These are phyloP conservation scores for Myathropa florea DNA, from an alignment of 2,888 invertebrate genomes.

Conservation along the genomic window DNA sequence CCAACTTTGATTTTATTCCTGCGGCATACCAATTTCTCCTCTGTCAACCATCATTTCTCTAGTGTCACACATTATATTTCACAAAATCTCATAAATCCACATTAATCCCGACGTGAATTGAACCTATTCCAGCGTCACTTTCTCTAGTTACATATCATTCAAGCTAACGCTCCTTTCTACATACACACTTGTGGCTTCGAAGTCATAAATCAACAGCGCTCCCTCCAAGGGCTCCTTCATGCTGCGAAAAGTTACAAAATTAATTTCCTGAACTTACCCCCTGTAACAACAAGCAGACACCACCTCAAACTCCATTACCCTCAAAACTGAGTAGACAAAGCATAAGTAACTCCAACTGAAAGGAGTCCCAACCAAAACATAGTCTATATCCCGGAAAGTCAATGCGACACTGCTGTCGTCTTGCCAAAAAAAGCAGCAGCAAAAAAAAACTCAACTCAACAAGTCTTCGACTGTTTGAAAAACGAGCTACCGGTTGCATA, in stretches of 20 bases:
- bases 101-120: neutral
- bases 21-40: neutral
- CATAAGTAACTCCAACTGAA: constrained; percentile 13
- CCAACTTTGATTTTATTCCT: neutral
- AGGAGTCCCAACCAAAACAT: constrained; percentile 12
- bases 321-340: neutral
- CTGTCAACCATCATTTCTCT: neutral
- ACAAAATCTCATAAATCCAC: neutral
- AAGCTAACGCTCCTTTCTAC: neutral
- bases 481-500: constrained; percentile 55
- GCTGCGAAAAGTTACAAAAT: constrained; percentile 5
- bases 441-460: constrained; percentile 27
- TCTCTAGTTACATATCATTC: neutral
- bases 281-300: neutral
- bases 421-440: constrained; percentile 46
- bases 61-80: neutral
- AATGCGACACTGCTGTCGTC: constrained; percentile 29
- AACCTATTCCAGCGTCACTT: neutral
- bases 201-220: neutral
- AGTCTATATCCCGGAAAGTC: neutral
- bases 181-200: neutral
- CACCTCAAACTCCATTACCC: neutral
- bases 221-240: neutral
- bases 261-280: constrained; percentile 1
- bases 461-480: constrained; percentile 43